Percentiles rank a stretch among this genome's conserved stretches.
phyloP scores from a whole-genome alignment of 2,888 invertebrate species.

The Ceramica pisi region DNA sequence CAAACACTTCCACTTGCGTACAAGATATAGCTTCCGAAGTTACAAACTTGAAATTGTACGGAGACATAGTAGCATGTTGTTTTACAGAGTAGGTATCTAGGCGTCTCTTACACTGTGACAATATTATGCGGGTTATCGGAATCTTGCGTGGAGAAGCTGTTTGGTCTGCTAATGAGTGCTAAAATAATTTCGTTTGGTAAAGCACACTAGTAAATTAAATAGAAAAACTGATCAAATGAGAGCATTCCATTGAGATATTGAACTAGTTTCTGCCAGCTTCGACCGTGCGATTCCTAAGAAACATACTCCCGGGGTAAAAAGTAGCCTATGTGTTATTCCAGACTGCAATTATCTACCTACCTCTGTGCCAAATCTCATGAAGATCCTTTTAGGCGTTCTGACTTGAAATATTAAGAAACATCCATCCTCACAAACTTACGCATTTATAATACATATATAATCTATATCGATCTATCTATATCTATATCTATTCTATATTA shows the following conservation, averaged over 20 bases:
- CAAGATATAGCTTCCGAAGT: conserved; percentile 52
- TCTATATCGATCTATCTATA: too few species aligned
- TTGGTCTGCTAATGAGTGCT: conserved; percentile 17
- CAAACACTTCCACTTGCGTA: conserved; percentile 45
- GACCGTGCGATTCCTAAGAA: too few species aligned
- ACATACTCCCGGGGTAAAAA: too few species aligned
- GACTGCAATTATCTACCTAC: too few species aligned
- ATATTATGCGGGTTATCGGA: conserved; percentile 5
- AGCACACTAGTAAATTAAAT: neutral
- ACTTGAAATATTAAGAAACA: too few species aligned
- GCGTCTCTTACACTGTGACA: neutral
- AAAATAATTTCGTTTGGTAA: conserved; percentile 8
- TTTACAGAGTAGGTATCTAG: conserved; percentile 27
- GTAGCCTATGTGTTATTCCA: too few species aligned
- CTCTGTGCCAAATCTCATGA: too few species aligned
- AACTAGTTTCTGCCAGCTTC: too few species aligned
- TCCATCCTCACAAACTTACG: too few species aligned
- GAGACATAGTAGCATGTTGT: conserved; percentile 24
- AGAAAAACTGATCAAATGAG: neutral
- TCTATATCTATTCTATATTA: too few species aligned
- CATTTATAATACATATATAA: too few species aligned
- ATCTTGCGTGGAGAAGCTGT: conserved; percentile 11
- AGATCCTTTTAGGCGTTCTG: too few species aligned
- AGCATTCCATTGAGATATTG: neutral
- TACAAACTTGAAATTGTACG: conserved; percentile 50